A percentile compares a stretch with the other conserved stretches of the same genome.
These are phyloP conservation scores for Agonopterix alstromeriana DNA, from an alignment of 2,888 invertebrate genomes.

Conservation along the genomic window DNA sequence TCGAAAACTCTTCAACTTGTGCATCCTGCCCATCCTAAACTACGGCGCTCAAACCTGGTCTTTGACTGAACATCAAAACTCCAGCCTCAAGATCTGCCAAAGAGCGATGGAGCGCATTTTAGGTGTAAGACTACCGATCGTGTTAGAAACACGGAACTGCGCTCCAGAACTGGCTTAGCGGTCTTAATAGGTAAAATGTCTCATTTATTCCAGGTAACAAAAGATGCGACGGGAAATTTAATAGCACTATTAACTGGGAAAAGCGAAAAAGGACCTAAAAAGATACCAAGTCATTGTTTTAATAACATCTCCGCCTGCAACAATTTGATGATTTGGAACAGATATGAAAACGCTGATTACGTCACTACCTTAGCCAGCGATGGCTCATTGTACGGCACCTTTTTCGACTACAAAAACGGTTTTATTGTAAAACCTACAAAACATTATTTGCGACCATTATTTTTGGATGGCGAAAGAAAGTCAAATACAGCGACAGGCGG, in stretches of 20 bases:
- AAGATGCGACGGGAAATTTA: neutral
- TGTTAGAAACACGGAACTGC: no score
- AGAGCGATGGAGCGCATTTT: no score
- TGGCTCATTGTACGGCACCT: neutral
- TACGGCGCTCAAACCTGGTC: no score
- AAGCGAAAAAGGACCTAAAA: neutral
- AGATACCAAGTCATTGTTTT: neutral
- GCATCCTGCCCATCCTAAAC: no score
- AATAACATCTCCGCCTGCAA: neutral
- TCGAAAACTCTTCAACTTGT: no score
- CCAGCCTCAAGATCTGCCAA: no score
- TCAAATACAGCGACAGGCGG: no score
- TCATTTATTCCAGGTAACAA: neutral
- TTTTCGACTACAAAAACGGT: neutral
- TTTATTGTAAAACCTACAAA: constrained; percentile 59
- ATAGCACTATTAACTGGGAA: neutral
- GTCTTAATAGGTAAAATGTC: neutral
- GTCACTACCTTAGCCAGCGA: constrained; percentile 1
- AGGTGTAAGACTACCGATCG: no score
- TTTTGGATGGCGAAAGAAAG: constrained; percentile 5
- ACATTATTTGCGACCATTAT: constrained; percentile 32
- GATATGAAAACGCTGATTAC: neutral
- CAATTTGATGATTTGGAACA: neutral
- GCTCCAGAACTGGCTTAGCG: no score
- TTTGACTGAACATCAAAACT: no score